These are phyloP conservation scores for Torymus texanus DNA, from an alignment of 2,888 invertebrate species.

Conservation along the genomic window DNA sequence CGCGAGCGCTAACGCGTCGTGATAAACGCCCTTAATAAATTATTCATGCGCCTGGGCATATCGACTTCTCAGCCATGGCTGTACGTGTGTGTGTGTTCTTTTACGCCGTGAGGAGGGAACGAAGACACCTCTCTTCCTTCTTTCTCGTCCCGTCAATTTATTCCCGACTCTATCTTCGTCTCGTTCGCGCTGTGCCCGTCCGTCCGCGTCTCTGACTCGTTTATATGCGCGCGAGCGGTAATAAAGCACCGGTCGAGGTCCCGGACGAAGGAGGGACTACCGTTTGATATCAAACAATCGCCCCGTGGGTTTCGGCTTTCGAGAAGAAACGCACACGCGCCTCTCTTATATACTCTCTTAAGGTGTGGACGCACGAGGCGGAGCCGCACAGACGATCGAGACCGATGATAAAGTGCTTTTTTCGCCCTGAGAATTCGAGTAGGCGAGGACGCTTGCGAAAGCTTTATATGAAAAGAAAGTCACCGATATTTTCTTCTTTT, in stretches of 20 bases:
- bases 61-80: slow-evolving; percentile 50
- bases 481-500: too few species aligned
- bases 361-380: too few species aligned
- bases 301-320: slow-evolving; percentile 28
- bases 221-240: slow-evolving; percentile 13
- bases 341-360: background rate
- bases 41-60: slow-evolving; percentile 58
- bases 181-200: slow-evolving; percentile 4
- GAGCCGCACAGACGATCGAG: slow-evolving; percentile 2
- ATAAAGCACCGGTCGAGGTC: slow-evolving; percentile 27
- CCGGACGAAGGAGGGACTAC: slow-evolving; percentile 24
- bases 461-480: too few species aligned
- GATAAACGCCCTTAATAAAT: slow-evolving; percentile 65
- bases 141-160: slow-evolving; percentile 39
- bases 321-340: background rate
- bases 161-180: slow-evolving; percentile 40
- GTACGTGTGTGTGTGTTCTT: slow-evolving; percentile 26
- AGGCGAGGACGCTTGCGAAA: too few species aligned
- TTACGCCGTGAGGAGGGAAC: slow-evolving; percentile 1
- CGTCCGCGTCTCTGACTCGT: slow-evolving; percentile 24
- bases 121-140: slow-evolving; percentile 39
- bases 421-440: background rate
- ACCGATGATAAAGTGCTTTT: background rate
- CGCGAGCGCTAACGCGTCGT: slow-evolving; percentile 55
- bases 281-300: slow-evolving; percentile 44